Conservation (phyloP, 2,888 invertebrate genomes). For the Meghimatium bilineatum region DNA sequence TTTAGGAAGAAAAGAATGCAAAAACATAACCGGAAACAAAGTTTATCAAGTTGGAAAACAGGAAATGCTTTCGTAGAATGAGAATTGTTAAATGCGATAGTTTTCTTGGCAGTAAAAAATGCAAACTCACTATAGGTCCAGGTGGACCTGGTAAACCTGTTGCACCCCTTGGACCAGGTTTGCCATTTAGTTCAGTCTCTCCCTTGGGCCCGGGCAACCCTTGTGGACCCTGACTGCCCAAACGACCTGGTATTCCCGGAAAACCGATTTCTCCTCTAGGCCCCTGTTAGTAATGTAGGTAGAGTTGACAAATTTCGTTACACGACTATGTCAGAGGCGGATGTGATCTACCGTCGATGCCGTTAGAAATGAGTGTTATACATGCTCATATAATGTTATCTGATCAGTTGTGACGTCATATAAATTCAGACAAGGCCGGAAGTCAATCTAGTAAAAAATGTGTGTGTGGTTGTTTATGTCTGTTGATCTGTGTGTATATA, state of each 20-base stretch:
- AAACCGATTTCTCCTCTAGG: slow-evolving; percentile 56
- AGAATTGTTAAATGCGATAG: not conserved
- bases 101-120: slow-evolving; percentile 10
- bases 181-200: slow-evolving; percentile 87
- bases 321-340: not conserved
- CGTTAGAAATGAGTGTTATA: not conserved
- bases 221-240: slow-evolving; percentile 48
- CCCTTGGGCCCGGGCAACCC: slow-evolving; percentile 60
- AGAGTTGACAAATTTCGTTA: slow-evolving; percentile 5
- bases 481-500: too few relatives aligned
- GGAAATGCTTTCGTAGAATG: not conserved
- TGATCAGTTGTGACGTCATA: too few relatives aligned
- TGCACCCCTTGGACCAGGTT: slow-evolving; percentile 46
- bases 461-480: too few relatives aligned
- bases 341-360: not conserved
- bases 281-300: slow-evolving; percentile 53
- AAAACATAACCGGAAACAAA: not conserved
- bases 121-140: slow-evolving; percentile 54
- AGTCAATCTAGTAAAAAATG: too few relatives aligned
- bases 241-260: slow-evolving; percentile 50
- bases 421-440: too few relatives aligned
- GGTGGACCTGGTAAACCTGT: slow-evolving; percentile 50
- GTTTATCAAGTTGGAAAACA: not conserved
- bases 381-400: too few relatives aligned
- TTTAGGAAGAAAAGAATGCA: not conserved